phyloP scores from a whole-genome alignment of 2,888 invertebrate species.

The Meteorus cinctellus region DNA sequence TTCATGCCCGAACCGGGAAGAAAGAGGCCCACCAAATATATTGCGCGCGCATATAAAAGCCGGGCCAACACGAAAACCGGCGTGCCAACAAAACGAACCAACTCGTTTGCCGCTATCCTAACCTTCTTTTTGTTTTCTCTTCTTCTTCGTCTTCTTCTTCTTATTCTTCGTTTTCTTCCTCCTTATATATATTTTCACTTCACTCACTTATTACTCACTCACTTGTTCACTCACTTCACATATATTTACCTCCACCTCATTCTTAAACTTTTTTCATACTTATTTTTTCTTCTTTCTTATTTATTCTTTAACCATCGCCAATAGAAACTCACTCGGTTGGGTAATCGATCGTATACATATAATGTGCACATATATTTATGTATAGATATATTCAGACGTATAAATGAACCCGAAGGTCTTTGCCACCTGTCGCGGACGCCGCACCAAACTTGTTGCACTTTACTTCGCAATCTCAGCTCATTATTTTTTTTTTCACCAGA shows the following conservation, averaged over 20 bases:
- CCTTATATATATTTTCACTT: conserved; percentile 1
- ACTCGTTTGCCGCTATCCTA: conserved; percentile 15
- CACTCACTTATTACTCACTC: conserved; percentile 29
- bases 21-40: conserved; percentile 39
- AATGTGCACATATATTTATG: background rate
- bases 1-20: conserved; percentile 63
- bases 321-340: conserved; percentile 60
- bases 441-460: conserved; percentile 42
- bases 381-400: background rate
- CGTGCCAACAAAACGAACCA: conserved; percentile 33
- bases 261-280: background rate
- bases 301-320: conserved; percentile 18
- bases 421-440: conserved; percentile 62
- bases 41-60: conserved; percentile 9
- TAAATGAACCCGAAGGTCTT: conserved; percentile 64
- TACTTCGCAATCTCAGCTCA: conserved; percentile 20
- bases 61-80: conserved; percentile 40
- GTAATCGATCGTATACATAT: conserved; percentile 64
- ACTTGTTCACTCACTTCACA: conserved; percentile 29
- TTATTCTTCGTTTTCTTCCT: conserved; percentile 21
- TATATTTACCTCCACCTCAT: background rate
- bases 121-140: background rate
- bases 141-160: background rate
- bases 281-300: conserved; percentile 9
- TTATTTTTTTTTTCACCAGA: background rate